A percentile compares a stretch with the other conserved stretches of the same genome.
These are phyloP conservation scores for Carduelis carduelis DNA, from an alignment of 2,797 vertebrate species.

Conservation along the genomic window DNA sequence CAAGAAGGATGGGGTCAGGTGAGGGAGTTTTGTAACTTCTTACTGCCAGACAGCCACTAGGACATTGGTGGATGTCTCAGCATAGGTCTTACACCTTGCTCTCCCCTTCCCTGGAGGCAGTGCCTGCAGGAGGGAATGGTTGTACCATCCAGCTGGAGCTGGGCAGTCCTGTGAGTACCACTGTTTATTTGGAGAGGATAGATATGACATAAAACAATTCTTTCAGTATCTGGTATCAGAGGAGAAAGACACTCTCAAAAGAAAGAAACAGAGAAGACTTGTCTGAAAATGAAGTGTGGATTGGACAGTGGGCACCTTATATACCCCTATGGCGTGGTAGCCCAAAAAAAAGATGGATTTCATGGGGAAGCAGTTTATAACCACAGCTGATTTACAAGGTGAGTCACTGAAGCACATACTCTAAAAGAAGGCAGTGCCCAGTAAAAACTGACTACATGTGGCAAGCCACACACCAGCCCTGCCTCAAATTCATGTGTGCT, in stretches of 20 bases:
- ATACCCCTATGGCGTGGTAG: accelerated
- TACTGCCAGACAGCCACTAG: background rate
- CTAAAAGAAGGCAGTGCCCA: slow-evolving; percentile 32
- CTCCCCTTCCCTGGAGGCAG: background rate
- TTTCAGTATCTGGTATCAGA: background rate
- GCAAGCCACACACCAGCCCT: slow-evolving; percentile 35
- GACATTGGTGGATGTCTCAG: background rate
- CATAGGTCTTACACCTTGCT: background rate
- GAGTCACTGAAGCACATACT: slow-evolving; percentile 38
- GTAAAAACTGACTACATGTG: slow-evolving; percentile 27
- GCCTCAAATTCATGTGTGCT: background rate
- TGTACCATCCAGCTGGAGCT: background rate
- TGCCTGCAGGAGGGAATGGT: background rate
- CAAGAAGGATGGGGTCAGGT: background rate
- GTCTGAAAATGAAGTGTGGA: background rate
- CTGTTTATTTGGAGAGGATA: background rate
- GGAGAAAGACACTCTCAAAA: background rate
- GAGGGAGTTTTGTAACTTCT: background rate
- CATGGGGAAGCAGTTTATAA: background rate
- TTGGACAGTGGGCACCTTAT: background rate
- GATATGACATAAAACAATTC: background rate
- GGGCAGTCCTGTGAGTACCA: background rate
- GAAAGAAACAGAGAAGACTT: background rate
- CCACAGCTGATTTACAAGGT: slow-evolving; percentile 52
- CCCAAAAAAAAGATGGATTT: background rate